Evolutionary conservation across 2,888 invertebrate species (phyloP), one percentile per base, ranked within the genome.

Genomic region (Lithophane ornitopus): DNA sequence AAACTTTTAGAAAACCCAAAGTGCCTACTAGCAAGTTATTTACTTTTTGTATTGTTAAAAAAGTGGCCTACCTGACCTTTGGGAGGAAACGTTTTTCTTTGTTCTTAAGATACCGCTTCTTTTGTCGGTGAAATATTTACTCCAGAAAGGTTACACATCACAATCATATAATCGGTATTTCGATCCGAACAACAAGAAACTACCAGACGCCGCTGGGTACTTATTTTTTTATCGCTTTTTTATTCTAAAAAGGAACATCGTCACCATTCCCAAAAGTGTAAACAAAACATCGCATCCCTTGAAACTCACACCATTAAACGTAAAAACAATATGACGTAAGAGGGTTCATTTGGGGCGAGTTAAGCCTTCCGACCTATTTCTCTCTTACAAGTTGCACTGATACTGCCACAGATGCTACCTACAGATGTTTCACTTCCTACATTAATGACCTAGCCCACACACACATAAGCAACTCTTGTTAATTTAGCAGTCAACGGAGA

Each of bases 311-410:
- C 86, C 86, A 87, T 90, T 90, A 90, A 90, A 85, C 86, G 83
- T 80, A 85, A 81, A 87, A 87, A 85, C 80, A 82, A 87, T 82
- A 79, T 81, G 85, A 79, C 70, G 83, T 74, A 74, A 82, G 78
- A 77, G 77, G 74, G 83, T 78, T 82, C 84, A 85, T 85, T 87
- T 87, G 74, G 86, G 79, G 76, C 80, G 76, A 74, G 78, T 85
- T 89, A 85, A 89, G 83, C 89, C 88, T 84, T 84, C 82, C 87
- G 90, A 90, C 91, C 90, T 89, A 91, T 87, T 90, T 91, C 83
- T 78, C 81, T 74, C 80, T 59, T 67, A 76, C 78, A 62, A 68
- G 59, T 54, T 70, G 58, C 76, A 63, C 68, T 82, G 76, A 81
- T 81, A 52, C 76, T 39, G 49, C 65, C 59, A 68, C 81, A 59